Percentiles rank a stretch among this genome's conserved stretches.
These are phyloP conservation scores for Plestiodon gilberti DNA, from an alignment of 2,113 vertebrate genomes.

Conservation along the genomic window DNA sequence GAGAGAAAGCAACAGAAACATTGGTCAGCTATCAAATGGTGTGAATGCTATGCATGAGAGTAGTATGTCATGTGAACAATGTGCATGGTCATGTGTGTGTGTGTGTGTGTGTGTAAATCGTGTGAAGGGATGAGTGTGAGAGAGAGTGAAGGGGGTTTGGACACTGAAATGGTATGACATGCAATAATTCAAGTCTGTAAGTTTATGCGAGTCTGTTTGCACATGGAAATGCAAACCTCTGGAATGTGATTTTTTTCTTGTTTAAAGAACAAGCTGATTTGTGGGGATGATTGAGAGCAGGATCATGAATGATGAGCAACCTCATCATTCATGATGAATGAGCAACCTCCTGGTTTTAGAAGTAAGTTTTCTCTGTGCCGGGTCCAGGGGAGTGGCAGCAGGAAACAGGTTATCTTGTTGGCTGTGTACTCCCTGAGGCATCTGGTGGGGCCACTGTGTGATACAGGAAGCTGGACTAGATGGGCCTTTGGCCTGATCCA, in stretches of 20 bases:
- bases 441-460: too few relatives aligned
- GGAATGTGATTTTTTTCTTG: neutral
- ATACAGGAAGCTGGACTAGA: too few relatives aligned
- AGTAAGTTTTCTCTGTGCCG: too few relatives aligned
- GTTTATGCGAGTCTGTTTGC: neutral
- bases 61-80: neutral
- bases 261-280: neutral
- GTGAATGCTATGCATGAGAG: neutral
- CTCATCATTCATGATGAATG: too few relatives aligned
- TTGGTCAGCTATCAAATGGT: neutral
- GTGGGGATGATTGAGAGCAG: neutral
- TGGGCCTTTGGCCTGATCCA: too few relatives aligned
- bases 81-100: too few relatives aligned
- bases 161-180: neutral
- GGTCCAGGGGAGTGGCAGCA: too few relatives aligned
- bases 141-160: neutral
- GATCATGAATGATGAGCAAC: too few relatives aligned
- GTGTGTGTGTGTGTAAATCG: neutral
- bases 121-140: neutral
- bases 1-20: neutral
- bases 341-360: too few relatives aligned
- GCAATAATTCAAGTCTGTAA: too few relatives aligned
- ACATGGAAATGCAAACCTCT: neutral
- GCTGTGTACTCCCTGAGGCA: too few relatives aligned
- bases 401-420: too few relatives aligned